Conservation (phyloP, 1,140 invertebrate genomes). For the Tetramorium simillimum region DNA sequence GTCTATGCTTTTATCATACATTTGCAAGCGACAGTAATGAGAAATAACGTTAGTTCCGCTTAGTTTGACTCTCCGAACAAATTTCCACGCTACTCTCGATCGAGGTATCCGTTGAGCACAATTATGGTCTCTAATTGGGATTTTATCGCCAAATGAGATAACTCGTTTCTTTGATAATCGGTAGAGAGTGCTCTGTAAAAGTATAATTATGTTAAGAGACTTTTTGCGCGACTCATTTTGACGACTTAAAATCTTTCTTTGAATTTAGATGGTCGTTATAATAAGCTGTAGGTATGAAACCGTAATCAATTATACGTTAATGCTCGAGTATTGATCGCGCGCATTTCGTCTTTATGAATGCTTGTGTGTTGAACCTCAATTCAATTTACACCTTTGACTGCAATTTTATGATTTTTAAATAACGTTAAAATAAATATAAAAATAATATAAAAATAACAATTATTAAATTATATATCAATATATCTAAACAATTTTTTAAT, state of each 20-base stretch:
- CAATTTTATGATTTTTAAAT: not conserved
- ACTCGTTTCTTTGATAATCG: slow-evolving; percentile 24
- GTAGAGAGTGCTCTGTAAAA: not conserved
- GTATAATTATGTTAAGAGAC: slow-evolving; percentile 47
- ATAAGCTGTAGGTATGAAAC: not conserved
- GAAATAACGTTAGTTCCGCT: slow-evolving; percentile 24
- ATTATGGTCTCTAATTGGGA: slow-evolving; percentile 38
- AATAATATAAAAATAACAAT: no score
- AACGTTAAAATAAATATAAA: no score
- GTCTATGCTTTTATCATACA: not conserved
- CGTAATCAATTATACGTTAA: slow-evolving; percentile 24
- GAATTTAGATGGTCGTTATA: not conserved
- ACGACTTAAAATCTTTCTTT: slow-evolving; percentile 12
- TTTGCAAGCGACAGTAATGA: slow-evolving; percentile 16
- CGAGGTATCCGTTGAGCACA: not conserved
- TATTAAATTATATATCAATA: not conserved
- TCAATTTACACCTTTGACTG: not conserved
- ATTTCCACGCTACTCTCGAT: slow-evolving; percentile 21
- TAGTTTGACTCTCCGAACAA: slow-evolving; percentile 30
- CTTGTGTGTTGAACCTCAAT: not conserved
- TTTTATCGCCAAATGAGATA: slow-evolving; percentile 36
- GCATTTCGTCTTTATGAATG: not conserved
- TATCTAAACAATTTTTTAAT: not conserved
- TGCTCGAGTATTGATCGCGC: not conserved
- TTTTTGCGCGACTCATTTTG: not conserved